Evolutionary conservation across 1,140 invertebrate species (phyloP), one percentile per base, ranked within the genome.

Genomic region (Brachionus rotundiformis): DNA sequence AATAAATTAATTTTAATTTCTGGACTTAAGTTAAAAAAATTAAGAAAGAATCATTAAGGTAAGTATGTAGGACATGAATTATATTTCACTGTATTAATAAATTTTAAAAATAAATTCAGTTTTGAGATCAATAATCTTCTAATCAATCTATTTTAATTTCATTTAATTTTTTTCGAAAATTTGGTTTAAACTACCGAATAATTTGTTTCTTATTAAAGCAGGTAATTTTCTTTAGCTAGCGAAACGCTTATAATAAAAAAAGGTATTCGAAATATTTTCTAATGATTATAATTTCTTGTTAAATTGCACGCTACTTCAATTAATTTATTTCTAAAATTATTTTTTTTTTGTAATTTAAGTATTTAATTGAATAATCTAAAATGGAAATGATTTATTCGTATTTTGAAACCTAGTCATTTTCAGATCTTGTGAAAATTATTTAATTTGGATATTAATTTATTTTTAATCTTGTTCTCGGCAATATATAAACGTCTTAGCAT

Each of bases 261-360:
- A 33, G n/a, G 31, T 68, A 39, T 68, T 68, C 63, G 29, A 68
- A 54, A 19, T 19, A 36, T 36, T 68, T 33, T 33, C 11, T 39
- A 36, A 36, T 68, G n/a, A 33, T 68, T 68, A 33, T 68, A 33
- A 36, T 36, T 68, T 68, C n/a, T 68, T n/a, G 11, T 39, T 39
- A 33, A 68, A 68, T 33, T 68, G 63, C 63, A 68, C 29, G 63
- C 63, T 68, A 68, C 16, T 39, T 68, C 8, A 68, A 68, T 68
- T 39, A 33, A 68, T 63, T 63, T 63, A 11, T 63, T 63, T 11
- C 19, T 36, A 68, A 33, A 68, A n/a, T 68, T n/a, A n/a, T n/a
- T n/a, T n/a, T n/a, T n/a, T n/a, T n/a, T n/a, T n/a, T 36, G 27
- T 6, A 39, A 68, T 68, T 68, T 68, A 33, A 68, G 29, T 39